phyloP scores from a whole-genome alignment of 2,797 vertebrate genomes.

The Mionectes olivaceus region DNA sequence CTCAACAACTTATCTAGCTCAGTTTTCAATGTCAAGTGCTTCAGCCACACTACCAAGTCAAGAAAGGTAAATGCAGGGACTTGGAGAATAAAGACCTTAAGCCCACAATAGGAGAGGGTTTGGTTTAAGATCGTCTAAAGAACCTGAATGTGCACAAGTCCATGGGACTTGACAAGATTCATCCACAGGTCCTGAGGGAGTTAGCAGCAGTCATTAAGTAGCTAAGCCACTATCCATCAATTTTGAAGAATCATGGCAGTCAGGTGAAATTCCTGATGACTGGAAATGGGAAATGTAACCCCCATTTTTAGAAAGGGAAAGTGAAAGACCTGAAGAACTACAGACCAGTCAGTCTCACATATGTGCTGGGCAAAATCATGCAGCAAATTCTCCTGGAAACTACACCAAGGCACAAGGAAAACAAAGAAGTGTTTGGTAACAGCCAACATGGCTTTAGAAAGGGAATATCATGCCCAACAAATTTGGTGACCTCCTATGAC shows the following conservation, averaged over 20 bases:
- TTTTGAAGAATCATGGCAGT: not conserved
- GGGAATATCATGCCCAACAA: not conserved
- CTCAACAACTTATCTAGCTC: not conserved
- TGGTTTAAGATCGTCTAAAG: not conserved
- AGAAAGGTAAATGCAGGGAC: not conserved
- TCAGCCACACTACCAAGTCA: rapidly evolving
- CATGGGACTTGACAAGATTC: not conserved
- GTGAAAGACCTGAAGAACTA: not conserved
- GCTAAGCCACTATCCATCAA: not conserved
- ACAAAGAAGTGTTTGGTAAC: not conserved
- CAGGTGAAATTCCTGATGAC: not conserved
- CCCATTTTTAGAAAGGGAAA: not conserved
- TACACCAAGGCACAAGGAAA: not conserved
- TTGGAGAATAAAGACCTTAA: not conserved
- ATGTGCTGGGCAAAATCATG: not conserved
- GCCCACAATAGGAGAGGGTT: not conserved
- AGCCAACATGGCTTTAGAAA: not conserved
- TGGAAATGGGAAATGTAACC: not conserved
- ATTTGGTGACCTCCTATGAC: not conserved
- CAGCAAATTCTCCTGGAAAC: not conserved
- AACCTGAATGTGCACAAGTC: not conserved
- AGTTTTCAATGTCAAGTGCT: not conserved
- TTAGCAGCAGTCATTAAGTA: not conserved
- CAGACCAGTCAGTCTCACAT: not conserved
- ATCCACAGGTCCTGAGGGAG: not conserved